A percentile compares a stretch with the other conserved stretches of the same genome.
phyloP scores from a whole-genome alignment of 1,140 invertebrate species.

The Trissolcus basalis region DNA sequence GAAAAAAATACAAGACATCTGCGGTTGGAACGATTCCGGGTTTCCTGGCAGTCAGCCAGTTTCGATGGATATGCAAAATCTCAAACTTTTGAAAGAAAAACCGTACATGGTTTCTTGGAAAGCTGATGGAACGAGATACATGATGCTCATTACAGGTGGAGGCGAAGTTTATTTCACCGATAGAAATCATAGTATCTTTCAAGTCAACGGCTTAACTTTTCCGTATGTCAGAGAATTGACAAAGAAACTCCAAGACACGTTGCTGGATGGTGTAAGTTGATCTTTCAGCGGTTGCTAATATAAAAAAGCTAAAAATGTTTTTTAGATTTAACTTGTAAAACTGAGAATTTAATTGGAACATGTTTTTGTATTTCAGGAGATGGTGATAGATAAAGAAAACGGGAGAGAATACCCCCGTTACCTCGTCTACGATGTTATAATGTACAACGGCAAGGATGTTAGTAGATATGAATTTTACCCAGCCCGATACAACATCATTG shows the following conservation, averaged over 20 bases:
- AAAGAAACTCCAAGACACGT: constrained; percentile 86
- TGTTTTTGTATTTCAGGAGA: constrained; percentile 80
- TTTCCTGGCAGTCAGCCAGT: constrained; percentile 98
- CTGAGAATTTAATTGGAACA: neutral
- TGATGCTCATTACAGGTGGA: constrained; percentile 94
- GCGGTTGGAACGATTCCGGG: constrained; percentile 85
- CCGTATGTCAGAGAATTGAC: constrained; percentile 83
- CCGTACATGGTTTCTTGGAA: constrained; percentile 99
- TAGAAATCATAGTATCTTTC: constrained; percentile 95
- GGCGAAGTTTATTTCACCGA: constrained; percentile 95
- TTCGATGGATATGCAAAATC: constrained; percentile 93
- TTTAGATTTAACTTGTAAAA: constrained; percentile 8
- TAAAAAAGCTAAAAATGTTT: no score
- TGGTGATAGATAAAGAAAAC: constrained; percentile 93
- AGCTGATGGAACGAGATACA: constrained; percentile 97
- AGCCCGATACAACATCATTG: constrained; percentile 86
- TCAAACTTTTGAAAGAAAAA: constrained; percentile 85
- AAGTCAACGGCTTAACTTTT: constrained; percentile 88
- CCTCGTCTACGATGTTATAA: constrained; percentile 96
- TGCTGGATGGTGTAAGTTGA: constrained; percentile 91
- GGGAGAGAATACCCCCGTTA: constrained; percentile 88
- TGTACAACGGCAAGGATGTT: constrained; percentile 87
- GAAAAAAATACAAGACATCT: constrained; percentile 86
- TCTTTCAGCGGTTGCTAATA: constrained; percentile 18
- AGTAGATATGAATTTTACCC: constrained; percentile 86